These are phyloP conservation scores for Drosophila yooni DNA, from an alignment of 2,888 invertebrate species.

Conservation along the genomic window DNA sequence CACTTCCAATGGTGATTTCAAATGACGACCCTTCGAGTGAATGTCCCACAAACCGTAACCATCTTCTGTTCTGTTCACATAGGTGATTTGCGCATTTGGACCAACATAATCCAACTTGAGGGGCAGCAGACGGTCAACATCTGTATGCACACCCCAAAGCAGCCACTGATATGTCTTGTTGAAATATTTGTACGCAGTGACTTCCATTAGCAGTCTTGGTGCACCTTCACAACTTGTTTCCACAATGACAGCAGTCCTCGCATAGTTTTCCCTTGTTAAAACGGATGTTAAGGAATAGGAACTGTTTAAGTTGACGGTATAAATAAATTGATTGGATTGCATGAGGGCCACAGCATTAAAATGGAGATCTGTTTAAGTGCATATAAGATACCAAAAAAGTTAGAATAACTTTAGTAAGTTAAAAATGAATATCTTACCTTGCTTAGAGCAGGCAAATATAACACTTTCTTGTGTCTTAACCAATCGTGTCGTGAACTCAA, in stretches of 20 bases:
- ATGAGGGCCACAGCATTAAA: conserved; percentile 38
- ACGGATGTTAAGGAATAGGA: conserved; percentile 45
- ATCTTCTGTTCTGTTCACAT: conserved; percentile 57
- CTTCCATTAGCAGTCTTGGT: conserved; percentile 50
- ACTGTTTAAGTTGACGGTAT: conserved; percentile 51
- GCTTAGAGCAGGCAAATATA: conserved; percentile 66
- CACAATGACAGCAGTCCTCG: conserved; percentile 70
- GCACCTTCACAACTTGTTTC: conserved; percentile 67
- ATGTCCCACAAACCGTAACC: conserved; percentile 75
- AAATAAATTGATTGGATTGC: conserved; percentile 59
- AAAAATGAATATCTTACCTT: conserved; percentile 49
- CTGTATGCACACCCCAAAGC: conserved; percentile 66
- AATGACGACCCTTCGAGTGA: conserved; percentile 82
- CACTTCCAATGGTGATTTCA: conserved; percentile 68
- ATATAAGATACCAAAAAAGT: neutral
- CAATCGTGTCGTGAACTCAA: conserved; percentile 61
- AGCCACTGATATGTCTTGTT: conserved; percentile 84
- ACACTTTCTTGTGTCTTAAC: conserved; percentile 64
- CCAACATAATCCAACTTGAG: conserved; percentile 68
- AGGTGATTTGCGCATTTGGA: conserved; percentile 82
- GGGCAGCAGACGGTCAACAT: conserved; percentile 54
- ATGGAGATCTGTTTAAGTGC: conserved; percentile 39
- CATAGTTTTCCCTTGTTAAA: conserved; percentile 60
- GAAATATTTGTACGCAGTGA: conserved; percentile 69
- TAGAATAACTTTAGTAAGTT: neutral